Conservation (phyloP, 2,797 vertebrate species). For the Mustela erminea region DNA sequence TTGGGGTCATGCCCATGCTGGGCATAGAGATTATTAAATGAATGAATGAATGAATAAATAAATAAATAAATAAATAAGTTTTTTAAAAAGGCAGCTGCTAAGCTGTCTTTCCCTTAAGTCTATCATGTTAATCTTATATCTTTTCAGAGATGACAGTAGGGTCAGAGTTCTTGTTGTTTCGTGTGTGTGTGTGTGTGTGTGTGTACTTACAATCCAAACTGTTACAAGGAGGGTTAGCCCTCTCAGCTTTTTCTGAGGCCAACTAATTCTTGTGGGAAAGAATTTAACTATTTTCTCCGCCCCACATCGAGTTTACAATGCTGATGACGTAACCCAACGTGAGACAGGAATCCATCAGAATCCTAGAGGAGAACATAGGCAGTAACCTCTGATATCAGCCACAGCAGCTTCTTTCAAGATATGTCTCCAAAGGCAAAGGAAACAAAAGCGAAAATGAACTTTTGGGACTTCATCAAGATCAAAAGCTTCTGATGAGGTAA, state of each 20-base stretch:
- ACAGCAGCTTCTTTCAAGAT: too few species aligned
- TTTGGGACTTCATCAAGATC: too few species aligned
- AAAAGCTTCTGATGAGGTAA: not conserved
- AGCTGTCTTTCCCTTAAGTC: not conserved
- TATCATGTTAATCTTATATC: constrained; percentile 30
- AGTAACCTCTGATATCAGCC: too few species aligned
- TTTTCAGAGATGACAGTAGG: not conserved
- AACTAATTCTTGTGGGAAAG: not conserved
- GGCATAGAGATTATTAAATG: not conserved
- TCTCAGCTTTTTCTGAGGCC: not conserved
- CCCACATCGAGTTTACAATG: not conserved
- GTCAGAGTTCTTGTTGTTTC: not conserved
- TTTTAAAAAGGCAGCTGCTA: not conserved
- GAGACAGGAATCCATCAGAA: too few species aligned
- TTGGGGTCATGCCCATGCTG: not conserved
- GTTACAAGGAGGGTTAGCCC: not conserved
- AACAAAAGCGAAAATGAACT: too few species aligned
- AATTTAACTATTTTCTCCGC: too few species aligned
- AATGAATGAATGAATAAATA: not conserved
- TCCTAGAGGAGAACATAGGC: too few species aligned
- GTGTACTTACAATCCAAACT: not conserved
- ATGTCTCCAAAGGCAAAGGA: too few species aligned
- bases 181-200: not conserved
- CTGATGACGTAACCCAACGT: not conserved
- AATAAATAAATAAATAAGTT: not conserved